Percentiles rank a stretch among this genome's conserved stretches.
Evolutionary conservation across 2,888 invertebrate genomes (phyloP).

Genomic region (Agrypnus murinus): DNA sequence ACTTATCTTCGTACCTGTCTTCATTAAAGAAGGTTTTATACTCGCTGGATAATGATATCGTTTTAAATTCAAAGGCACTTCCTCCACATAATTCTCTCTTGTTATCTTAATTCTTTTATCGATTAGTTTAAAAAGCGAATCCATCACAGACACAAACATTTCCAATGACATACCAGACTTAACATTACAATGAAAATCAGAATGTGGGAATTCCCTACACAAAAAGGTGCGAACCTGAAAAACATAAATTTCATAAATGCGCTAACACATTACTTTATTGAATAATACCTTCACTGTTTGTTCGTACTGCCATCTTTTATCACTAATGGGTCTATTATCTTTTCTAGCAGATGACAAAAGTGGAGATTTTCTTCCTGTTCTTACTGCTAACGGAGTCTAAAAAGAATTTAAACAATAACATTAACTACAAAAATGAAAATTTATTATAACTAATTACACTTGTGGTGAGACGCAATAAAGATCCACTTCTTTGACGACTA

Average conservation of each 20-base stretch:
- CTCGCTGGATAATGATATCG: conserved; percentile 30
- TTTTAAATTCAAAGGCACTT: conserved; percentile 38
- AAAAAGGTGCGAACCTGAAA: conserved; percentile 41
- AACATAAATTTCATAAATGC: conserved; percentile 3
- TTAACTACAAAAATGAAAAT: too few species aligned
- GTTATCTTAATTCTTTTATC: conserved; percentile 42
- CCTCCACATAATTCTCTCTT: conserved; percentile 45
- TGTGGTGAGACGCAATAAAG: conserved; percentile 10
- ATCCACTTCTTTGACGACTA: conserved; percentile 38
- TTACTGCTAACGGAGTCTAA: conserved; percentile 30
- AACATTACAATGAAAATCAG: conserved; percentile 23
- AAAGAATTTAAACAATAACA: background rate
- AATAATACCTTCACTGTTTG: conserved; percentile 38
- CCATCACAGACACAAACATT: conserved; percentile 33
- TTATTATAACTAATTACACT: conserved; percentile 31
- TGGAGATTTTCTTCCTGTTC: conserved; percentile 38
- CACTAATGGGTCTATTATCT: conserved; percentile 41
- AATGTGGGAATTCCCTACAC: background rate
- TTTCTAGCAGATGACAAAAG: conserved; percentile 36
- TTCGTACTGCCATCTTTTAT: conserved; percentile 47
- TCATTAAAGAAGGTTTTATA: conserved; percentile 48
- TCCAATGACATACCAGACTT: conserved; percentile 46
- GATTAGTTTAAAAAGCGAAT: conserved; percentile 28
- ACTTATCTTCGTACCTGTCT: too few species aligned
- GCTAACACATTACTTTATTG: too few species aligned